Evolutionary conservation across 1,140 invertebrate genomes (phyloP).

Genomic region (Brachystomella parvula): DNA sequence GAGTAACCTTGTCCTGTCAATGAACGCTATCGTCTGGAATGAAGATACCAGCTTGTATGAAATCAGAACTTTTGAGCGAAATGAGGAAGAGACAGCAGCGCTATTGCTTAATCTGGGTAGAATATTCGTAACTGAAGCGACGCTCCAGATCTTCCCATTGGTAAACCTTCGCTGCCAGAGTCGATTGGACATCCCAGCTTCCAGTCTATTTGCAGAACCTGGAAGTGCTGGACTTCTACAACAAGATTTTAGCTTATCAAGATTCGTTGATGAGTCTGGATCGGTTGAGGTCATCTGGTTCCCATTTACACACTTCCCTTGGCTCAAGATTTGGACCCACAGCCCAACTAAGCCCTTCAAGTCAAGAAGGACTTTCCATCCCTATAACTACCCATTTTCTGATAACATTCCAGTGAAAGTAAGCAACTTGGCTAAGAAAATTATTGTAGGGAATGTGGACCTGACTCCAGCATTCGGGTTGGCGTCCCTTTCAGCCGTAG

Average conservation of each 20-base stretch:
- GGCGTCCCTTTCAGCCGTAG: not conserved
- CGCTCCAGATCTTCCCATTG: slow-evolving; percentile 5
- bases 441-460: not conserved
- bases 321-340: too few species aligned
- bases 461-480: slow-evolving; percentile 1
- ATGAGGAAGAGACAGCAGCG: slow-evolving; percentile 1
- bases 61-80: slow-evolving; percentile 10
- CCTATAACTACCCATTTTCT: slow-evolving; percentile 21
- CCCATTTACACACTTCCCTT: slow-evolving; percentile 14
- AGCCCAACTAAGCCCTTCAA: not conserved
- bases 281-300: too few species aligned
- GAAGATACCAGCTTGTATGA: not conserved
- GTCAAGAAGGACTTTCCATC: not conserved
- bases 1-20: too few species aligned
- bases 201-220: slow-evolving; percentile 15
- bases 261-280: slow-evolving; percentile 1
- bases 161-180: slow-evolving; percentile 23
- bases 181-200: slow-evolving; percentile 12
- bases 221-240: not conserved
- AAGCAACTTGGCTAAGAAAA: not conserved
- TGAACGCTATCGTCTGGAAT: too few species aligned
- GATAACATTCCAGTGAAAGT: slow-evolving; percentile 7
- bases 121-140: slow-evolving; percentile 17
- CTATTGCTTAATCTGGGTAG: slow-evolving; percentile 18
- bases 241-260: not conserved